Conservation (phyloP, 2,113 vertebrate species). For the Sigmodon hispidus region DNA sequence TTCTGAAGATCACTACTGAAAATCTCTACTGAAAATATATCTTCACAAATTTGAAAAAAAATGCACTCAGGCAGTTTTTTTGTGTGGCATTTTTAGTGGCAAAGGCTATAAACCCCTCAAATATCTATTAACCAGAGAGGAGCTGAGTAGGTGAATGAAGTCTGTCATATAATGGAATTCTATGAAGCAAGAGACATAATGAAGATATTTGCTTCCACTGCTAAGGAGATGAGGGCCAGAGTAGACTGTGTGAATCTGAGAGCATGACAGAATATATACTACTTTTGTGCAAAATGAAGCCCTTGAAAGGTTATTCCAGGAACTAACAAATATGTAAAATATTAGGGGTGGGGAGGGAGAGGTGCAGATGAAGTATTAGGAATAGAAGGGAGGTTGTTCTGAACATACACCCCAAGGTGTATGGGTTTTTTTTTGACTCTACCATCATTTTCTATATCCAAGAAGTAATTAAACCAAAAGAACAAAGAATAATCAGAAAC, state of each 20-base stretch:
- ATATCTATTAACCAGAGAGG: not conserved
- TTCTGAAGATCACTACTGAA: not conserved
- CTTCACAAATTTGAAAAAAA: conserved; percentile 8
- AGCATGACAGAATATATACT: not conserved
- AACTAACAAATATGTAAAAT: not conserved
- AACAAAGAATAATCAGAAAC: not conserved
- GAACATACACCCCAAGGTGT: not conserved
- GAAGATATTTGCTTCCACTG: not conserved
- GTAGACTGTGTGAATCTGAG: not conserved
- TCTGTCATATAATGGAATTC: not conserved
- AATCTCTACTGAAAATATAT: conserved; percentile 25
- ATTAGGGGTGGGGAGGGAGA: not conserved
- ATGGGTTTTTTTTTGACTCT: not conserved
- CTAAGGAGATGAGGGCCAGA: not conserved
- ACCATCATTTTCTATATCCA: not conserved
- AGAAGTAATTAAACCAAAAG: not conserved
- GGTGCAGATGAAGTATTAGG: not conserved
- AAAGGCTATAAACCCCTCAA: conserved; percentile 8
- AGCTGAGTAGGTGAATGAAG: not conserved
- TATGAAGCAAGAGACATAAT: not conserved
- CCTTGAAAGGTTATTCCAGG: not conserved
- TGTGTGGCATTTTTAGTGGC: conserved; percentile 35
- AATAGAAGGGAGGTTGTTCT: not conserved
- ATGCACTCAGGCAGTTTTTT: not conserved
- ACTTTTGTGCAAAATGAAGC: not conserved